Percentiles rank a stretch among this genome's conserved stretches.
phyloP scores from a whole-genome alignment of 2,888 invertebrate genomes.

The Vesta saturnalis region DNA sequence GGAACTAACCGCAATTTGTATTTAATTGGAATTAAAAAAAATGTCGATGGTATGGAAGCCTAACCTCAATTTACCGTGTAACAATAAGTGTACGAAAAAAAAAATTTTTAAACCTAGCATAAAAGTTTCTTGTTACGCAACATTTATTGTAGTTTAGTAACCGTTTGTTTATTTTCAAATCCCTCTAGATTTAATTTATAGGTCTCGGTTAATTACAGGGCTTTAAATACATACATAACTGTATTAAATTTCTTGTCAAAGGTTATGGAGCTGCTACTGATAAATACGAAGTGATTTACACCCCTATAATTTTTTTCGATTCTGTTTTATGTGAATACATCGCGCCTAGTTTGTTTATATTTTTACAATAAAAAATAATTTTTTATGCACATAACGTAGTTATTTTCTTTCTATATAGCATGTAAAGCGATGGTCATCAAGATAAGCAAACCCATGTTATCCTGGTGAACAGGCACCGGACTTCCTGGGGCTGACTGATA shows the following conservation, averaged over 20 bases:
- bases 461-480: conserved; percentile 54
- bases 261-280: conserved; percentile 15
- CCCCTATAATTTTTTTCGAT: background rate
- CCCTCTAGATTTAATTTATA: conserved; percentile 26
- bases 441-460: conserved; percentile 55
- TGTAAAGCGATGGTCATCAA: conserved; percentile 49
- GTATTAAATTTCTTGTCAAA: conserved; percentile 22
- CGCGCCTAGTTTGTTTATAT: background rate
- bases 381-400: background rate
- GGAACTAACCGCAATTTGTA: conserved; percentile 8
- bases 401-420: conserved; percentile 11
- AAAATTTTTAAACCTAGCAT: conserved; percentile 9
- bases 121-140: background rate
- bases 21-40: conserved; percentile 5
- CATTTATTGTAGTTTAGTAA: conserved; percentile 13
- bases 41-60: background rate
- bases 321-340: background rate
- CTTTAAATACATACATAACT: conserved; percentile 9
- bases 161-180: conserved; percentile 26
- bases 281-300: background rate
- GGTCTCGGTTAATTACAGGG: conserved; percentile 28
- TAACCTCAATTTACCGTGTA: background rate
- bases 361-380: background rate
- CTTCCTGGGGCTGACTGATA: conserved; percentile 49
- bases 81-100: background rate